Conservation (phyloP, 2,888 invertebrate genomes). For the Pecten maximus region DNA sequence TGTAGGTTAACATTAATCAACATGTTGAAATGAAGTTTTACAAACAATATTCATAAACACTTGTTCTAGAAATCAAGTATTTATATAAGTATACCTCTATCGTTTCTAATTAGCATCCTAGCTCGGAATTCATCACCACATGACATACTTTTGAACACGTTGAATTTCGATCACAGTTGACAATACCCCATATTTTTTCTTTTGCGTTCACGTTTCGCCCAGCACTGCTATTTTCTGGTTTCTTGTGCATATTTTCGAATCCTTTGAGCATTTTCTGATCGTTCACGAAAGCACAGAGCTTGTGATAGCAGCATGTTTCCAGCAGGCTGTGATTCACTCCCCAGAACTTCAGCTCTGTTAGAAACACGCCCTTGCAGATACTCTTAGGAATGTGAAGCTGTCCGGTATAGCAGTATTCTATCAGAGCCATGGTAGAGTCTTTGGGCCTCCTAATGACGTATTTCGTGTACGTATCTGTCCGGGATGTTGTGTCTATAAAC, state of each 20-base stretch:
- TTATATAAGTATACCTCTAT: too few relatives aligned
- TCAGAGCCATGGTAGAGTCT: conserved; percentile 58
- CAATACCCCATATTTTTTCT: conserved; percentile 54
- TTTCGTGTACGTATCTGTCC: not conserved
- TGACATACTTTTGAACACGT: not conserved
- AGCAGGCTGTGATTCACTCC: conserved; percentile 58
- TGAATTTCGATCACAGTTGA: conserved; percentile 54
- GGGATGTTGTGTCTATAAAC: not conserved
- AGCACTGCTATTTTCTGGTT: conserved; percentile 53
- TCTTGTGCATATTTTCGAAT: conserved; percentile 52
- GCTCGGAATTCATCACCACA: too few relatives aligned
- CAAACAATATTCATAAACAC: too few relatives aligned
- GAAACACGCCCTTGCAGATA: conserved; percentile 59
- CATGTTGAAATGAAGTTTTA: too few relatives aligned
- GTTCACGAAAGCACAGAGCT: conserved; percentile 43
- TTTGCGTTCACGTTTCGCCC: conserved; percentile 45
- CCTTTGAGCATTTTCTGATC: conserved; percentile 33
- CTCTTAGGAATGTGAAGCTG: conserved; percentile 61
- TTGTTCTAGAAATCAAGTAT: too few relatives aligned
- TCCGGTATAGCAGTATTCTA: conserved; percentile 61
- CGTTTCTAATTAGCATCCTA: too few relatives aligned
- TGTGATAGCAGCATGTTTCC: conserved; percentile 63
- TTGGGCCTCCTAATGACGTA: conserved; percentile 54
- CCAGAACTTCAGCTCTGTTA: conserved; percentile 61
- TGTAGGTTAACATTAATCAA: too few relatives aligned